A percentile compares a stretch with the other conserved stretches of the same genome.
phyloP scores from a whole-genome alignment of 30 jellyfish, hydroid and myxozoan genomes.

The Pseudorhiza aurosa region DNA sequence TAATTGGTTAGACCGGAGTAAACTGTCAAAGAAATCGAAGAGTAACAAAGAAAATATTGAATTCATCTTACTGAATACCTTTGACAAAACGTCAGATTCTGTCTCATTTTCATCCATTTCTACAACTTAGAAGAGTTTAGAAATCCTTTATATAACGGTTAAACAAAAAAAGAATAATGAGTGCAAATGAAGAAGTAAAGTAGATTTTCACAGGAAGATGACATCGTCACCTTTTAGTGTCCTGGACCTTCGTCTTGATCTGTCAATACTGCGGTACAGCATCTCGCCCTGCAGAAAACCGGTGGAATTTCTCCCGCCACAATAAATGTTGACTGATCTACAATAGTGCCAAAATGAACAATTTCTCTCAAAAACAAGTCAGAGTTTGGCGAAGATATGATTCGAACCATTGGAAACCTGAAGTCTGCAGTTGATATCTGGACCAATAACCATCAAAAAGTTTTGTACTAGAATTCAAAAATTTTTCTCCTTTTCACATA shows the following conservation, averaged over 20 bases:
- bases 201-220: no score
- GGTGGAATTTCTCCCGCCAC: no score
- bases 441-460: neutral
- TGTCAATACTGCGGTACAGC: no score
- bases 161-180: neutral
- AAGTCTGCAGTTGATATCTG: neutral
- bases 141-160: neutral
- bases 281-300: no score
- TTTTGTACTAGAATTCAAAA: neutral
- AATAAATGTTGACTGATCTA: no score
- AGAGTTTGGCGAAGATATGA: no score
- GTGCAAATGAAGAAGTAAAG: neutral
- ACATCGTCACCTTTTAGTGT: no score
- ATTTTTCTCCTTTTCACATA: neutral
- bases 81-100: slow-evolving; percentile 6
- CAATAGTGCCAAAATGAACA: no score
- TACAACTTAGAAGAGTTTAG: neutral
- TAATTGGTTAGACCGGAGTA: no score
- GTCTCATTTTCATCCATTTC: slow-evolving; percentile 12
- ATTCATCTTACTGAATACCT: slow-evolving; percentile 10
- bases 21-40: neutral
- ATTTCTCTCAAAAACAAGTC: no score
- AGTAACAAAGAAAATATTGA: neutral
- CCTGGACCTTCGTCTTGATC: no score
- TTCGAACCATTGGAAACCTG: no score